These are phyloP conservation scores for Thunnus thynnus DNA, from an alignment of 2,113 vertebrate genomes.

Conservation along the genomic window DNA sequence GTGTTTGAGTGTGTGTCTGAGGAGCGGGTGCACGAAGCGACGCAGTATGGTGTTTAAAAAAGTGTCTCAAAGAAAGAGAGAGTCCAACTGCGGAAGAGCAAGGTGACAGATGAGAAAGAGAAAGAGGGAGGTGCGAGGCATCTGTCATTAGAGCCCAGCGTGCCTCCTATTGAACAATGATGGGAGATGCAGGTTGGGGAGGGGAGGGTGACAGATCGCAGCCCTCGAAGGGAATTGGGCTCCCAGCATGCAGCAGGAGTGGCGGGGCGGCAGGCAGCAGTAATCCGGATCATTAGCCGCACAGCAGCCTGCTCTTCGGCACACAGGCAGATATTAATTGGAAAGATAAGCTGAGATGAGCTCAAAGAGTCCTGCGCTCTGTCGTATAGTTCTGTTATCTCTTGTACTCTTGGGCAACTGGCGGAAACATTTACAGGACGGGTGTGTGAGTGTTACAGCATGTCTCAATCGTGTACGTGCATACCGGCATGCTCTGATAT, in stretches of 20 bases:
- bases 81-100: conserved; percentile 46
- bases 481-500: conserved; percentile 25
- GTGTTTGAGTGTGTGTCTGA: conserved; percentile 14
- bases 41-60: conserved; percentile 39
- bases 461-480: conserved; percentile 48
- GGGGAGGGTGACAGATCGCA: conserved; percentile 73
- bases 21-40: conserved; percentile 24
- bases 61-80: conserved; percentile 39
- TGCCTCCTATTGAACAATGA: conserved; percentile 62
- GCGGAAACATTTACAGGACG: conserved; percentile 46
- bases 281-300: conserved; percentile 83
- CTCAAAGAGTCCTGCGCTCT: conserved; percentile 69
- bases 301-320: conserved; percentile 76
- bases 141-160: conserved; percentile 71
- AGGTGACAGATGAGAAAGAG: conserved; percentile 64
- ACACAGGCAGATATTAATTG: conserved; percentile 84
- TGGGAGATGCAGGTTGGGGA: conserved; percentile 52
- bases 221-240: conserved; percentile 73
- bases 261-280: conserved; percentile 69
- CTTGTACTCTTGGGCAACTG: conserved; percentile 47
- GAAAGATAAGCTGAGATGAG: conserved; percentile 83
- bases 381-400: conserved; percentile 74
- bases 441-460: conserved; percentile 17
- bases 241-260: conserved; percentile 74
- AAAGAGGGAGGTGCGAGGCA: conserved; percentile 49